Evolutionary conservation across 2,113 vertebrate genomes (phyloP), one percentile per base, ranked within the genome.

Genomic region (Platysternon megacephalum): DNA sequence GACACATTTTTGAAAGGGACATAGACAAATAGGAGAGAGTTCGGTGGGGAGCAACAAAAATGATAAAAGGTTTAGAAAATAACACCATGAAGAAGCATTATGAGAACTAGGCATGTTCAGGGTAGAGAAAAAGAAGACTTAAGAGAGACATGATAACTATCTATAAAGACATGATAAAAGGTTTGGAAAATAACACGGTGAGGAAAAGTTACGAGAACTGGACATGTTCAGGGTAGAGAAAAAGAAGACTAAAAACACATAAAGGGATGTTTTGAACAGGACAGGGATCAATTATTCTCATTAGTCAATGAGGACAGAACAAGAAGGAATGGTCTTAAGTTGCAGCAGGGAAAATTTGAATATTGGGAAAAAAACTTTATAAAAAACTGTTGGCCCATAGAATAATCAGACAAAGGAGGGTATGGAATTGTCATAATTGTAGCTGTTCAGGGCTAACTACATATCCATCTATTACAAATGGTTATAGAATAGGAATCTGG

Each of bases 381-480:
- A 53, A 35, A 88, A 56, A 6, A 14, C 22, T 79, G 16, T 68
- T 93, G 92, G 56, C 51, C 26, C 80, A 95, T 88, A 94, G 29
- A 88, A 56, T n/a, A 89, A 32, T 58, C 9, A 91, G 55, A 48
- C 26, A 44, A 78, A 87, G 81, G 79, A 74, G 11, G 26, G 28
- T 29, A 14, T 52, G 32, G 74, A 82, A 84, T 24, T 89, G 6
- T 52, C 29, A 91, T 96, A 88, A 76, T 86, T 78, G 48, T 61
- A 86, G 85, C 80, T 76, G 46, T 74, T 76, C 78, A 78, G 88
- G 85, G 78, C 6, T 85, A 61, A 80, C 58, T 58, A 44, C 49
- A 86, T 9, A 11, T 29, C 35, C 61, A 32, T 80, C 92, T 94
- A 86, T 90, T 93, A 88, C 88, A 65, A 91, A 82, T 93, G 29